Base-by-base conservation (phyloP, 2,888 invertebrate species). In the Drosophila setosimentum region DNA sequence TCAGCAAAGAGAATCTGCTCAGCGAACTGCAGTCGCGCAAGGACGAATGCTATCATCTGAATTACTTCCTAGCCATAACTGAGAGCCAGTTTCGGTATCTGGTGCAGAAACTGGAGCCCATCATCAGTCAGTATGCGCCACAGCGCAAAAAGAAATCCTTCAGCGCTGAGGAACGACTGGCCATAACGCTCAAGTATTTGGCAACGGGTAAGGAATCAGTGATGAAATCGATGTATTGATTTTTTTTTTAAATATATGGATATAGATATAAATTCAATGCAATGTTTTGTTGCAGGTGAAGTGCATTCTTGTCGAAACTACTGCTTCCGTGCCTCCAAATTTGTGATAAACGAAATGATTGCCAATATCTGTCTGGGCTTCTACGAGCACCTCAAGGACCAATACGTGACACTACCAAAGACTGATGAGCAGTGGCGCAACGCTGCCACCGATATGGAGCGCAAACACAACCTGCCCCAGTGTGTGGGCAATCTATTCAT, bases 311-410 rank as follows among this genome's bases (percentile, higher is more conserved):
- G 92, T 84, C 92, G 92, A 79, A 92, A 92, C 83, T 92, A 92
- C 80, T 92, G 92, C 87, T 92, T 92, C 87, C 92, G 91, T 83
- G 92, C 92, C 88, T 92, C 92, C 71, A 92, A 92, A 90, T 91
- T 92, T 89, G 92, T 92, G 88, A 92, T 92, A 90, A 89, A 92
- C 74, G 92, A 91, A 84, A 92, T 92, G 92, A 92, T 92, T 82
- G 92, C 92, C 76, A 91, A 92, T 82, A 92, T 92, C 77, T 92
- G 92, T 81, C 82, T 91, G 83, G 92, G 92, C 87, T 92, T 92
- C 78, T 92, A 92, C 62, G 92, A 92, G 84, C 89, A 91, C 80
- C 86, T 92, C 68, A 92, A 92, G 82, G 91, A 92, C 85, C 90
- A 91, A 87, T 92, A 90, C 81, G 86, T 92, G 78, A 87, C 89